Base-by-base conservation (phyloP, 1,140 invertebrate genomes). In the roundworm (Caenorhabditis elegans) region DNA sequence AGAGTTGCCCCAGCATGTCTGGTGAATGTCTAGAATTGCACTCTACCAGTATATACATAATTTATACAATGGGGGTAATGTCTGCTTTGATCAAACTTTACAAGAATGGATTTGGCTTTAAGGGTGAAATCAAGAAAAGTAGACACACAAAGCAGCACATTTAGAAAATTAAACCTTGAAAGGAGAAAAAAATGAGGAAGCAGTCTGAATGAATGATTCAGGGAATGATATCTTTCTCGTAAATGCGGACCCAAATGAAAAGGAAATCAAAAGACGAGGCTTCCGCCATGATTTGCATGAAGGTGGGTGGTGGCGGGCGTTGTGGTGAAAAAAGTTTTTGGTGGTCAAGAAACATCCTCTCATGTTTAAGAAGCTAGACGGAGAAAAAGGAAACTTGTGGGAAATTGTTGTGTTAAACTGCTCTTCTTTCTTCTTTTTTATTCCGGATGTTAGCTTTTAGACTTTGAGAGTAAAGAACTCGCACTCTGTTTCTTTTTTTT, bases 381-480 rank as follows among this genome's bases (percentile, higher is more conserved):
- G 17, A 22, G 60, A 70, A 70, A 70, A 34, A 39, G 60, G 34
- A 70, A 70, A 70, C 60, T 43, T 24, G 60, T 70, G 60, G 60
- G 60, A 70, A 70, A 70, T 70, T 70, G 60, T 70, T 70, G 34
- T 70, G 34, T 39, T 70, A 39, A 31, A 70, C 34, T 70, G 60
- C 17, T 22, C 34, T 39, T 70, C 60, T 70, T 70, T 70, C 28
- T 60, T 60, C 19, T 60, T 53, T 26, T 26, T 55, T n/a, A 17
- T 22, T 70, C 60, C 34, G 60, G 34, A 19, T 39, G 34, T 19
- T 39, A 26, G 34, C 34, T 70, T 26, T 22, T 11, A n/a, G 34
- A 70, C 60, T 70, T 43, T 43, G 39, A 43, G 15, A 43, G 15
- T 15, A 8, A 39, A 70, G 34, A 70, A 70, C 60, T 34, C 19